These are phyloP conservation scores for Lasioglossum morio DNA, from an alignment of 2,888 invertebrate species.

Conservation along the genomic window DNA sequence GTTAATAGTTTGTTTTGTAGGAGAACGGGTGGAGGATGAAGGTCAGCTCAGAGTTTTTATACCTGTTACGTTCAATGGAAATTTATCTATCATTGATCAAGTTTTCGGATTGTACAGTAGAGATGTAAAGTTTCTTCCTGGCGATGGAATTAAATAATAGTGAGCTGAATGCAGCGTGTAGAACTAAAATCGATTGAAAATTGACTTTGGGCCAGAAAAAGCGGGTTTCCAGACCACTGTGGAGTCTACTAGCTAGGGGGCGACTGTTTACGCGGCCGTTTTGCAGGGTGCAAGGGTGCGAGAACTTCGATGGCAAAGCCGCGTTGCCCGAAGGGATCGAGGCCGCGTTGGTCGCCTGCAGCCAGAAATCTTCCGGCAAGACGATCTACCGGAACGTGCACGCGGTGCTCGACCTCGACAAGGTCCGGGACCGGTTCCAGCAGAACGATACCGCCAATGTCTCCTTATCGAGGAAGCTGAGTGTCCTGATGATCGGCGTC, in stretches of 20 bases:
- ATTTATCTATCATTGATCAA: no score
- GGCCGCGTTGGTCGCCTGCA: conserved; percentile 86
- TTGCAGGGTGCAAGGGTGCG: conserved; percentile 85
- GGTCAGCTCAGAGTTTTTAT: no score
- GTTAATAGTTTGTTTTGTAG: no score
- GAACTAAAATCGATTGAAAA: no score
- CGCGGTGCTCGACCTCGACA: conserved; percentile 85
- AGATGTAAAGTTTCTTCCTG: no score
- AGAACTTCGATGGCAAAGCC: conserved; percentile 83
- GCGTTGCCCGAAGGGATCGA: conserved; percentile 83
- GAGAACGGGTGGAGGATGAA: no score
- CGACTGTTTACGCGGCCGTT: neutral
- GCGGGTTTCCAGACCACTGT: neutral
- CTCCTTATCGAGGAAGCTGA: conserved; percentile 84
- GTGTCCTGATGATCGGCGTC: conserved; percentile 92
- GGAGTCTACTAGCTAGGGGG: neutral
- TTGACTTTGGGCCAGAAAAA: neutral
- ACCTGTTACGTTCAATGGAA: no score
- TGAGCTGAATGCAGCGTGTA: no score
- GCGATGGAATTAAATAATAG: no score
- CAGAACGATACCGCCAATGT: conserved; percentile 70
- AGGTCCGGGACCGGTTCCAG: conserved; percentile 84
- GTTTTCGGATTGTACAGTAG: no score
- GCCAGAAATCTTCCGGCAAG: conserved; percentile 31
- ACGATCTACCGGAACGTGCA: conserved; percentile 87